These are phyloP conservation scores for Leucophenga maculata DNA, from an alignment of 2,888 invertebrate genomes.

Conservation along the genomic window DNA sequence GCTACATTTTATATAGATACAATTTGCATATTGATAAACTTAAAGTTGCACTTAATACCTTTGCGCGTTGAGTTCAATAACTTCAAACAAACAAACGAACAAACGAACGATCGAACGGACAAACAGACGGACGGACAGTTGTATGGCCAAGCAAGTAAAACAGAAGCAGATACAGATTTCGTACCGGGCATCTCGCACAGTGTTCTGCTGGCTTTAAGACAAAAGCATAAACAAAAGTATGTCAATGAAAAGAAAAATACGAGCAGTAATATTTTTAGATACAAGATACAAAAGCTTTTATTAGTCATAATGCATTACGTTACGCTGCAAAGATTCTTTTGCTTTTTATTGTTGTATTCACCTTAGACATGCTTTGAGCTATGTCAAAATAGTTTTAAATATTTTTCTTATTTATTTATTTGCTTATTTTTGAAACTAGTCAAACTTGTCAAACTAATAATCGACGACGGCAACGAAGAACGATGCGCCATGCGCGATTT, in stretches of 20 bases:
- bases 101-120: neutral
- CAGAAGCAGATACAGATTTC: too few relatives aligned
- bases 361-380: neutral
- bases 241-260: slow-evolving; percentile 11
- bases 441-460: slow-evolving; percentile 46
- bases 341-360: too few relatives aligned
- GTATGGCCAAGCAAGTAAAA: neutral
- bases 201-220: neutral
- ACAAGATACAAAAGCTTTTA: neutral
- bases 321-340: too few relatives aligned
- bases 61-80: too few relatives aligned
- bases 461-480: slow-evolving; percentile 5
- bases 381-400: neutral
- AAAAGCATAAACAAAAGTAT: slow-evolving; percentile 11
- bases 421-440: slow-evolving; percentile 47
- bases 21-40: too few relatives aligned
- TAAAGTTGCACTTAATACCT: too few relatives aligned
- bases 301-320: neutral
- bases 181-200: too few relatives aligned
- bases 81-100: neutral
- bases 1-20: too few relatives aligned
- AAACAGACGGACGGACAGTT: neutral
- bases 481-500: too few relatives aligned
- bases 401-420: neutral
- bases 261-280: neutral